phyloP scores from a whole-genome alignment of 2,888 invertebrate species.

The Yponomeuta malinellus region DNA sequence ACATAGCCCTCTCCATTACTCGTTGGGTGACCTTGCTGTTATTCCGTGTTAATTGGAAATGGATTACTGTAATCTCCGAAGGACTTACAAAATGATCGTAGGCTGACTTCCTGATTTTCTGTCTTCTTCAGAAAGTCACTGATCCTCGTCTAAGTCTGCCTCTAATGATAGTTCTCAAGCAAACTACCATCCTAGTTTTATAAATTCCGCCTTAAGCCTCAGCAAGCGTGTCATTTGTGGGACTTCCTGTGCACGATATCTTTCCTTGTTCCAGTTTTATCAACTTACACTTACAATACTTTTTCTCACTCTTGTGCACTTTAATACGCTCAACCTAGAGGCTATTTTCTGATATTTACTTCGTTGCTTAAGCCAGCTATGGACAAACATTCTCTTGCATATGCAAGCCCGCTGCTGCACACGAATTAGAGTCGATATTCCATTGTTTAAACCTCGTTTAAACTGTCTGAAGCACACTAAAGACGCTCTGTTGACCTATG shows the following conservation, averaged over 20 bases:
- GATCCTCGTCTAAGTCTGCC: background rate
- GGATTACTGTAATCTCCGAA: no score
- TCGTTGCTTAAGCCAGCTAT: background rate
- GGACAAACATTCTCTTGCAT: background rate
- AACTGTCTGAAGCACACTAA: background rate
- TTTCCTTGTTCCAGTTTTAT: constrained; percentile 3
- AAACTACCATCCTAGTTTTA: background rate
- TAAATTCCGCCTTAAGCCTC: background rate
- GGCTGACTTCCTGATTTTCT: no score
- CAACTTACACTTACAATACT: background rate
- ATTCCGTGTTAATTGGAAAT: no score
- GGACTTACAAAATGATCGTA: no score
- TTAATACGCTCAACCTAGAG: background rate
- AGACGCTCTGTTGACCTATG: background rate
- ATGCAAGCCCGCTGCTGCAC: background rate
- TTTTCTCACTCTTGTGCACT: background rate
- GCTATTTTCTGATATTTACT: background rate
- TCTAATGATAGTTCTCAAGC: background rate
- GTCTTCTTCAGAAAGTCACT: no score
- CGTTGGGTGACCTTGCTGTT: no score
- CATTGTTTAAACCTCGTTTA: background rate
- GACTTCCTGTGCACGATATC: constrained; percentile 5
- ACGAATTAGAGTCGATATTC: background rate
- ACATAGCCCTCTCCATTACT: no score
- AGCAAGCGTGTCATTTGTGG: background rate